Percentiles rank a stretch among this genome's conserved stretches.
These are phyloP conservation scores for Empidonax alnorum DNA, from an alignment of 2,113 vertebrate species.

Conservation along the genomic window DNA sequence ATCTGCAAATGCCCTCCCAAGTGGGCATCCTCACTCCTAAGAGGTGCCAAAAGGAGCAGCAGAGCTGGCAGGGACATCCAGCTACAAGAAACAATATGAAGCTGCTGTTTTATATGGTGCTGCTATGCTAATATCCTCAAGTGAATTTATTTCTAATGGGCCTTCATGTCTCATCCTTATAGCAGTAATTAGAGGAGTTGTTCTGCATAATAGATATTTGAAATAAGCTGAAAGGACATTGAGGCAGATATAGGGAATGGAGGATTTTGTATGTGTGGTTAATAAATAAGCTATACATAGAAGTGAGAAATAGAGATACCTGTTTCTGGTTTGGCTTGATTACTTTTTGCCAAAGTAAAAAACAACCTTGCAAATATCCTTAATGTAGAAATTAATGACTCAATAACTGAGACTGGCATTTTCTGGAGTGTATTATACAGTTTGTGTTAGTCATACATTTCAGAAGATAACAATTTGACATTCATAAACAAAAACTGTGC, in stretches of 20 bases:
- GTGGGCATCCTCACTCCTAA: background rate
- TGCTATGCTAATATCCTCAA: background rate
- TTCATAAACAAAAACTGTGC: background rate
- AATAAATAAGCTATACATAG: background rate
- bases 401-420: background rate
- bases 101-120: background rate
- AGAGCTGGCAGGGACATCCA: background rate
- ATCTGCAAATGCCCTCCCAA: background rate
- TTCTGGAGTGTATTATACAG: background rate
- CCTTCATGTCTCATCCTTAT: background rate
- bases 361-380: background rate
- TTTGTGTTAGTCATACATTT: background rate
- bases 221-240: background rate
- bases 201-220: background rate
- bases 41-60: background rate
- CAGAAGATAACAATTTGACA: background rate
- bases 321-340: background rate
- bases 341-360: background rate
- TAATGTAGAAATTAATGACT: background rate
- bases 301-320: fast-evolving
- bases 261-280: background rate
- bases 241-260: background rate
- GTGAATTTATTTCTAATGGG: background rate
- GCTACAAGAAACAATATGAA: background rate
- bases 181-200: background rate